Conservation (phyloP, 2,888 invertebrate genomes). For the Reticulitermes lucifugus region DNA sequence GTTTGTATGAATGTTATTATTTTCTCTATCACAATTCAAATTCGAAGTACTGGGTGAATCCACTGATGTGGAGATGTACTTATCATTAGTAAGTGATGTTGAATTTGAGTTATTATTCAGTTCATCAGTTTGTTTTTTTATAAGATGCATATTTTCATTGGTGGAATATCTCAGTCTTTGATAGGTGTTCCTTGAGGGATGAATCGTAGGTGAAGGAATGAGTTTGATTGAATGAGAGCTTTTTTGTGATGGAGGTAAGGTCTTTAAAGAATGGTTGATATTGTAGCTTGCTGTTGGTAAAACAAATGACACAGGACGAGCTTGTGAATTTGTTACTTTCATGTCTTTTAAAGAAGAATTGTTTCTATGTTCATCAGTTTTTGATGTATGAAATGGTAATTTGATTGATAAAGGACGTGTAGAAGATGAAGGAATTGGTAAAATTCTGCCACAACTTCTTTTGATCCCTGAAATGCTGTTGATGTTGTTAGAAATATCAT, state of each 20-base stretch:
- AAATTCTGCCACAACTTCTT: slow-evolving; percentile 34
- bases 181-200: not conserved
- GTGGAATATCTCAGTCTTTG: slow-evolving; percentile 26
- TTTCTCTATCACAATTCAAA: slow-evolving; percentile 25
- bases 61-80: not conserved
- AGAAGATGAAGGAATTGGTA: slow-evolving; percentile 39
- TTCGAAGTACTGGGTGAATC: not conserved
- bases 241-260: not conserved
- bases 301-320: slow-evolving; percentile 38
- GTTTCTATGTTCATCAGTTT: not conserved
- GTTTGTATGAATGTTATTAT: slow-evolving; percentile 15
- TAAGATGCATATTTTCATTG: slow-evolving; percentile 3
- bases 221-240: not conserved
- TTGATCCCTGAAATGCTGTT: slow-evolving; percentile 18
- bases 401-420: slow-evolving; percentile 33
- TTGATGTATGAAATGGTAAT: slow-evolving; percentile 19
- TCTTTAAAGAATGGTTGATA: slow-evolving; percentile 25
- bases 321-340: slow-evolving; percentile 1
- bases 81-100: not conserved
- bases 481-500: not conserved
- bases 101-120: slow-evolving; percentile 28
- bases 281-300: slow-evolving; percentile 34
- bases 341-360: not conserved
- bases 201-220: slow-evolving; percentile 4
- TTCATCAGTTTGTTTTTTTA: slow-evolving; percentile 8